Percentiles rank a stretch among this genome's conserved stretches.
Conservation (phyloP, 2,888 invertebrate genomes). For the Aphidoletes aphidimyza region DNA sequence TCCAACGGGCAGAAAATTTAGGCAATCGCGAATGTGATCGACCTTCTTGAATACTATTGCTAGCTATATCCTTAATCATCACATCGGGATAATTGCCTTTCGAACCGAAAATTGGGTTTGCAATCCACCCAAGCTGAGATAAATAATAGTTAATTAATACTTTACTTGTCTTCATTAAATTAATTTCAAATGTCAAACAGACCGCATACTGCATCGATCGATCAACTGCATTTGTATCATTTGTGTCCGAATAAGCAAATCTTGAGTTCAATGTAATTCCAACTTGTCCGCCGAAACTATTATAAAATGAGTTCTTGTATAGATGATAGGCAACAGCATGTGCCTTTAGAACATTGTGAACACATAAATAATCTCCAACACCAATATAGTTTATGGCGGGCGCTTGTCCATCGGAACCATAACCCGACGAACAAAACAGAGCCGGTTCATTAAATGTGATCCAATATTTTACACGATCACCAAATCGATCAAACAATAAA, state of each 20-base stretch:
- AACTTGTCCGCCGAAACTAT: constrained; percentile 56
- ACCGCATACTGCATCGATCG: constrained; percentile 61
- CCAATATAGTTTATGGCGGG: no score
- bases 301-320: constrained; percentile 61
- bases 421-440: no score
- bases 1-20: constrained; percentile 64
- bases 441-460: no score
- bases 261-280: constrained; percentile 58
- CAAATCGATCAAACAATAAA: no score
- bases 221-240: constrained; percentile 59
- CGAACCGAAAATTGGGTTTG: constrained; percentile 67
- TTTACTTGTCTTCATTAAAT: no score
- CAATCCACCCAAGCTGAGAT: constrained; percentile 68
- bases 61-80: constrained; percentile 66
- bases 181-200: no score
- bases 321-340: no score
- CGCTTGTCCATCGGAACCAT: no score
- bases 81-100: constrained; percentile 69
- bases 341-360: no score
- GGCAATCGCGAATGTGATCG: constrained; percentile 67
- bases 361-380: no score
- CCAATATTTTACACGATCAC: no score
- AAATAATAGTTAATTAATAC: no score
- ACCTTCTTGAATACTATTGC: constrained; percentile 66
- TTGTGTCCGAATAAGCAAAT: constrained; percentile 59